phyloP scores from a whole-genome alignment of 2,888 invertebrate species.

The Willowsia nigromaculata region DNA sequence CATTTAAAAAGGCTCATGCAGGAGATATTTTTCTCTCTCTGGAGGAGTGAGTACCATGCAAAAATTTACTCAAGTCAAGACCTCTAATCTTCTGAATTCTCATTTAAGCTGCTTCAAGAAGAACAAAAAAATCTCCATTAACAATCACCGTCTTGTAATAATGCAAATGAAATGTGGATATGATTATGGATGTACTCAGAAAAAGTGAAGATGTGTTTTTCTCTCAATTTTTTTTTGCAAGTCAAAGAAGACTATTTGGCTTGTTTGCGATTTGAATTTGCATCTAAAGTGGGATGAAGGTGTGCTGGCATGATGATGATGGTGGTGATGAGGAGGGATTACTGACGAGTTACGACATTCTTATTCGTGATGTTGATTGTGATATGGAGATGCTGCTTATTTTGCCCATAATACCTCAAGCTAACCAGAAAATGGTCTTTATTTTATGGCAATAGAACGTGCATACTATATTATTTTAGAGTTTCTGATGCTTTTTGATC shows the following conservation, averaged over 20 bases:
- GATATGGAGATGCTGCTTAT: not conserved
- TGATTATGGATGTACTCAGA: conserved; percentile 37
- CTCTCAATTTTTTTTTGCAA: conserved; percentile 37
- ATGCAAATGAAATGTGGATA: conserved; percentile 62
- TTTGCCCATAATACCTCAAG: not conserved
- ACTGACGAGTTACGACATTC: conserved; percentile 41
- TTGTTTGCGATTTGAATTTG: conserved; percentile 67
- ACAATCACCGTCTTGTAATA: conserved; percentile 57
- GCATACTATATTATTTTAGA: not conserved
- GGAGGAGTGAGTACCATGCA: conserved; percentile 12
- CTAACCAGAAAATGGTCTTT: not conserved
- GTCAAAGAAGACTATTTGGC: conserved; percentile 41
- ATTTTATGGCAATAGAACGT: not conserved
- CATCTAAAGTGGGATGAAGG: conserved; percentile 62
- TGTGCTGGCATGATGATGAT: conserved; percentile 52
- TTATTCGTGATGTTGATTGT: conserved; percentile 33
- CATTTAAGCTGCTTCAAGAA: conserved; percentile 17
- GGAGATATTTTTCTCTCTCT: not conserved
- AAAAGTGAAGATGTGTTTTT: conserved; percentile 31
- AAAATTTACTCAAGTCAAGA: conserved; percentile 5
- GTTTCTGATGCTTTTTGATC: not conserved
- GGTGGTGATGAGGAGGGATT: conserved; percentile 32
- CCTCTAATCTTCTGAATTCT: not conserved
- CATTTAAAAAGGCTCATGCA: not conserved
- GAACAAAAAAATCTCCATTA: conserved; percentile 37